Conservation (phyloP, 2,797 vertebrate species). For the Enteromius thamalakanensis region DNA sequence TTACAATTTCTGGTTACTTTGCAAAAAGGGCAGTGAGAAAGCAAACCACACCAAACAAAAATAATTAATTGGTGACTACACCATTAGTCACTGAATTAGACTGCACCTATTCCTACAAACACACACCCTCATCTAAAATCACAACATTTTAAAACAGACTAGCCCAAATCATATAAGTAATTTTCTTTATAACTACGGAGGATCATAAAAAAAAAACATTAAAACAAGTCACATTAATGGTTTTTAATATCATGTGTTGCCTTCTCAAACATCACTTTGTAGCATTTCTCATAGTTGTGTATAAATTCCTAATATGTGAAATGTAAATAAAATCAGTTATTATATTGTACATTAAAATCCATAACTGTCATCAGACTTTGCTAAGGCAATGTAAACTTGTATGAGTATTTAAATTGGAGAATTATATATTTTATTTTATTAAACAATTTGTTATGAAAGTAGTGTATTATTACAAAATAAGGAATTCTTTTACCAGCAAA, state of each 20-base stretch:
- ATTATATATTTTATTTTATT: constrained; percentile 19
- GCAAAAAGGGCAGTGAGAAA: not conserved
- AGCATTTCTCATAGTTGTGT: not conserved
- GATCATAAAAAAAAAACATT: not conserved
- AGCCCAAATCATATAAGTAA: not conserved
- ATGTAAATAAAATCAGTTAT: not conserved
- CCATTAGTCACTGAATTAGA: not conserved
- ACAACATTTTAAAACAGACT: not conserved
- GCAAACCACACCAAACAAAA: not conserved
- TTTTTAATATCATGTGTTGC: not conserved
- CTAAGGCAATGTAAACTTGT: not conserved
- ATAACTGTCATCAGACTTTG: not conserved
- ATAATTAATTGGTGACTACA: not conserved
- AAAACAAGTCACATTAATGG: not conserved
- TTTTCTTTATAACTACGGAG: not conserved
- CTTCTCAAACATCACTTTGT: not conserved
- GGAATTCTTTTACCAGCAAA: constrained; percentile 24
- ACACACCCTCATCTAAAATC: not conserved
- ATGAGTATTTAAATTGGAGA: not conserved
- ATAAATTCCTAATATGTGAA: not conserved
- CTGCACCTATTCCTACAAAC: not conserved
- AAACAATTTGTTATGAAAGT: not conserved
- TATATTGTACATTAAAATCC: not conserved
- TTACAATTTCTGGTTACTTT: not conserved
- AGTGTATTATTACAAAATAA: constrained; percentile 1